Base-by-base conservation (phyloP, 2,888 invertebrate genomes). In the Conus canariensis region DNA sequence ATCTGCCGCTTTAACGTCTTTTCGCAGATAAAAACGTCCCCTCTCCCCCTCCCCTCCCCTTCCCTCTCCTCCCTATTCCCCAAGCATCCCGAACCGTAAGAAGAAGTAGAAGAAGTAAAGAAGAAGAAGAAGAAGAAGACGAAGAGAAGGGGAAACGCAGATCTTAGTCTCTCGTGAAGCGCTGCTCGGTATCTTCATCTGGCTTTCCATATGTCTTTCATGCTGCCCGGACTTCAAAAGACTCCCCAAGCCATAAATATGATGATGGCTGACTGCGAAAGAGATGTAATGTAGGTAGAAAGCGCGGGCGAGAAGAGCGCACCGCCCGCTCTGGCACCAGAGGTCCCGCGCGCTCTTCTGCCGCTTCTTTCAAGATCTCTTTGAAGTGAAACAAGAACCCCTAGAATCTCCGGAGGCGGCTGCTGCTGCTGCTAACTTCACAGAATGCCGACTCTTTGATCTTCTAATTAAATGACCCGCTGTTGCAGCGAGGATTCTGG, bases 401-500 rank as follows among this genome's bases (percentile, higher is more conserved):
- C n/a, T 85, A 70, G 90, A 87, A 87, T 90, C 90, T 87, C 88
- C 60, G 80, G 85, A 80, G 87, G 90, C 87, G 90, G 87, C 82
- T 85, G 80, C 77, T 30, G 88, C 77, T 88, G 88, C 85, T 85
- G 90, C 87, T 64, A 89, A 90, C 91, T 92, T 92, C 91, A 90
- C 87, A 91, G 91, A 88, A 82, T 30, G 82, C 87, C 87, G 56
- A 90, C 90, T 90, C 93, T 93, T 94, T 94, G 93, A 94, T 94
- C 93, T 93, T 91, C 86, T 91, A 92, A 93, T 92, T 92, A 92
- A 92, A 92, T 91, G 92, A 92, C 91, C 91, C 90, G 85, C 80
- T 59, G 88, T 88, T 90, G 90, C 90, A 89, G 91, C 90, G 85
- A 82, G 89, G 90, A 90, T 90, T 90, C 88, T 90, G 90, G 90